Percentiles rank a stretch among this genome's conserved stretches.
Conservation (phyloP, 2,888 invertebrate genomes). For the Dynastes tityus region DNA sequence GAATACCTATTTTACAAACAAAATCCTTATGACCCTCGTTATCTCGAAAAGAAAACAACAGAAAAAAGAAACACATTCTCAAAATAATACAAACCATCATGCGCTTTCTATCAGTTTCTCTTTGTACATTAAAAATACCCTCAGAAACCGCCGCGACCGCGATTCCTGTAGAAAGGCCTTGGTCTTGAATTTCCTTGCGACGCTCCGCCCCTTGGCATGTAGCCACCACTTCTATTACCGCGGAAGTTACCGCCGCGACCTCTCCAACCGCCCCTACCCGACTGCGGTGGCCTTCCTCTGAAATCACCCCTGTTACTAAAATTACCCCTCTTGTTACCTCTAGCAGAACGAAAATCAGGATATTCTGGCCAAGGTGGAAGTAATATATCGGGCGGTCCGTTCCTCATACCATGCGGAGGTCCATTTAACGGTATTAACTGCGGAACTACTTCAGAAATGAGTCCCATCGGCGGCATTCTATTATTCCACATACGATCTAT, state of each 20-base stretch:
- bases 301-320: conserved; percentile 59
- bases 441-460: conserved; percentile 1
- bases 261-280: conserved; percentile 51
- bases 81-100: conserved; percentile 44
- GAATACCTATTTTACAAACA: conserved; percentile 31
- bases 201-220: conserved; percentile 32
- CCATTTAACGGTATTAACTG: conserved; percentile 9
- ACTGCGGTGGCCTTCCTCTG: conserved; percentile 50
- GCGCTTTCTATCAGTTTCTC: conserved; percentile 8
- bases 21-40: conserved; percentile 18
- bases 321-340: conserved; percentile 59
- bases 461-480: conserved; percentile 13
- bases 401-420: conserved; percentile 36
- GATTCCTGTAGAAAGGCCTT: conserved; percentile 45
- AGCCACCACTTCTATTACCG: conserved; percentile 51
- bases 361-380: conserved; percentile 31
- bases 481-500: conserved; percentile 38
- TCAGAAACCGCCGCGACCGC: conserved; percentile 50
- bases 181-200: conserved; percentile 28
- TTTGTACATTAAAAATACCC: conserved; percentile 23
- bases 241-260: conserved; percentile 48
- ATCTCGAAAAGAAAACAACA: conserved; percentile 9
- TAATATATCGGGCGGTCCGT: conserved; percentile 40
- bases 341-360: conserved; percentile 48
- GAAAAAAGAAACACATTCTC: conserved; percentile 25